Evolutionary conservation across 2,797 vertebrate species (phyloP).

Genomic region (Pipistrellus pipistrellus): DNA sequence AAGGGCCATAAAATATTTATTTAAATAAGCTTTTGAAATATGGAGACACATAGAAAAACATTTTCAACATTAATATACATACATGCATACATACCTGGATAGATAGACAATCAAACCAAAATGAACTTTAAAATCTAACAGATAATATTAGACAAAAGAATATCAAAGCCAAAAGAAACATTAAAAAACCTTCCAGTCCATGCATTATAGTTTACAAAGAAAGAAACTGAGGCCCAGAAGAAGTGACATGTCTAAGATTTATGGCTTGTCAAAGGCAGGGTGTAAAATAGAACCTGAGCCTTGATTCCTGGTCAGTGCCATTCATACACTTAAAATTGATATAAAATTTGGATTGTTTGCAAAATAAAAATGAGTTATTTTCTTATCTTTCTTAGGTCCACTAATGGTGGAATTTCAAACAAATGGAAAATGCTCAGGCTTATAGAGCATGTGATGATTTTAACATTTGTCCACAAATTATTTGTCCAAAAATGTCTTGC

Average conservation of each 20-base stretch:
- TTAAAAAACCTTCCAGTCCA: neutral
- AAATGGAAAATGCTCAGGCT: neutral
- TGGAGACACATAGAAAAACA: constrained; percentile 61
- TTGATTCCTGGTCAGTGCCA: neutral
- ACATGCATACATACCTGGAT: neutral
- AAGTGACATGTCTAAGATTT: neutral
- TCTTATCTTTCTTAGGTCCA: constrained; percentile 20
- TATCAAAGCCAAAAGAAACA: neutral
- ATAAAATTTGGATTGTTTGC: neutral
- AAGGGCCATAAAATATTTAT: constrained; percentile 78
- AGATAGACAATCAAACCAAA: neutral
- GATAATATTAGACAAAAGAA: neutral
- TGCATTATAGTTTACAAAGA: neutral
- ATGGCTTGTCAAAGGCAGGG: neutral
- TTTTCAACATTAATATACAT: constrained; percentile 9
- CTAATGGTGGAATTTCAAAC: constrained; percentile 9
- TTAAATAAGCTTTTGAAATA: constrained; percentile 67
- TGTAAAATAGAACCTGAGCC: neutral
- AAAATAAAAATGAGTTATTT: constrained; percentile 39
- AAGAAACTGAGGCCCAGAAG: constrained; percentile 10
- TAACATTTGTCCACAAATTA: neutral
- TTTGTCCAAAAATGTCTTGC: neutral
- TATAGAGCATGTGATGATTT: constrained; percentile 12
- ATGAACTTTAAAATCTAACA: constrained; percentile 34
- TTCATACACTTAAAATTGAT: neutral